Evolutionary conservation across 1,140 invertebrate species (phyloP).

Genomic region (Pseudomyrmex dendroicus): DNA sequence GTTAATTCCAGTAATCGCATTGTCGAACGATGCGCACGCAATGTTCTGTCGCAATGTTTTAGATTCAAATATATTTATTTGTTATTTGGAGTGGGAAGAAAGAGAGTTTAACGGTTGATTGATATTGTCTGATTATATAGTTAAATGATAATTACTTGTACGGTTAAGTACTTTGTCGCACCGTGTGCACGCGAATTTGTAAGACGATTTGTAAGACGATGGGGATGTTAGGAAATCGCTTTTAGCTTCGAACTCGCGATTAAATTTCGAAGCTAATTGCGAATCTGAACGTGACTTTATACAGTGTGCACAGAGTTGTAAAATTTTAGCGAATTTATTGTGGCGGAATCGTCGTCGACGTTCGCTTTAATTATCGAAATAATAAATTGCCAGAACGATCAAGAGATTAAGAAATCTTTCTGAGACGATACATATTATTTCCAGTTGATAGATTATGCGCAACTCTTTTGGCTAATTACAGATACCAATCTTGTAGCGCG

Average conservation of each 20-base stretch:
- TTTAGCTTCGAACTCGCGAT: constrained; percentile 23
- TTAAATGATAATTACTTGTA: constrained; percentile 29
- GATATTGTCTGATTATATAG: constrained; percentile 4
- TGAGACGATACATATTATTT: constrained; percentile 34
- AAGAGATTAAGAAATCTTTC: constrained; percentile 46
- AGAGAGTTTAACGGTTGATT: constrained; percentile 35
- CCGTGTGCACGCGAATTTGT: constrained; percentile 46
- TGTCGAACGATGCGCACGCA: constrained; percentile 12
- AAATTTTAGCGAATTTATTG: constrained; percentile 36
- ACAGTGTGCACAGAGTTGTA: constrained; percentile 17
- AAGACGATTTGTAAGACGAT: constrained; percentile 14
- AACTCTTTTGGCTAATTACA: constrained; percentile 2
- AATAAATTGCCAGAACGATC: constrained; percentile 40
- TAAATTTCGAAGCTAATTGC: constrained; percentile 13
- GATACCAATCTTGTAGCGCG: neutral
- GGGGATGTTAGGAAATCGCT: neutral
- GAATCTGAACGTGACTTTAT: constrained; percentile 28
- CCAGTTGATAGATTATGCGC: neutral
- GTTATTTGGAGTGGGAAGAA: neutral
- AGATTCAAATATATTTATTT: constrained; percentile 4
- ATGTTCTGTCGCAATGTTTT: neutral
- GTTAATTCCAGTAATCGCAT: constrained; percentile 7
- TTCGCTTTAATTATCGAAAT: constrained; percentile 19
- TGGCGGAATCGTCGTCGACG: constrained; percentile 46
- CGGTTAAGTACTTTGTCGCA: constrained; percentile 46